Evolutionary conservation across 2,113 vertebrate species (phyloP), one percentile per base, ranked within the genome.

Genomic region (Phylloscopus trochilus): DNA sequence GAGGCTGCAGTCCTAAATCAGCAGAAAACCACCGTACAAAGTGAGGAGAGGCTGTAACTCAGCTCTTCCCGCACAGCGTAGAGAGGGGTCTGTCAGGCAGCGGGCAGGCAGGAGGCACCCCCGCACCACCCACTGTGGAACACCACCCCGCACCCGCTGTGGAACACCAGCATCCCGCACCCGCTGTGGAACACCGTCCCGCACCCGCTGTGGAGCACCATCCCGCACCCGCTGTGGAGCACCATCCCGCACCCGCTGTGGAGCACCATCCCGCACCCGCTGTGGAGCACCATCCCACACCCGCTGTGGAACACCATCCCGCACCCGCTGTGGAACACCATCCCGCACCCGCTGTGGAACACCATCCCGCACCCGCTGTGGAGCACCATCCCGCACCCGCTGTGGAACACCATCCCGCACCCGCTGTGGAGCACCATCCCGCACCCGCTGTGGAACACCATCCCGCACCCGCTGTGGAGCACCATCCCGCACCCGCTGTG

Each of bases 121-220:
- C 14, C 0, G 35, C 4, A 5, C 49, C 4, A 5, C 49, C 3
- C 4, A 7, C 55, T 3, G 33, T 1, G 6, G 7, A 13, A 17
- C 23, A 5, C 8, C 41, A 2, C 15, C 27, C 30, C 35, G 23
- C 73, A 11, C 49, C 3, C 4, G 9, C 55, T 3, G 33, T 1
- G 6, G 7, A 13, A 17, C 23, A 5, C 8, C 41, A 2, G n/a
- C n/a, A n/a, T 15, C 27, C 30, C 35, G 23, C n/a, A n/a, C 49
- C 3, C 4, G 9, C 55, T 3, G 33, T 1, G 6, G 7, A 13
- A 17, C 23, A 5, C 8, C 41, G 2, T 15, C 27, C 30, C 35
- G 23, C n/a, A n/a, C 49, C 3, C 4, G 9, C 55, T 3, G 33
- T 1, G 6, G 7, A 13, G 15, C 23, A 5, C 8, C 41, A 2